These are phyloP conservation scores for Hecatera dysodea DNA, from an alignment of 2,888 invertebrate genomes.

Conservation along the genomic window DNA sequence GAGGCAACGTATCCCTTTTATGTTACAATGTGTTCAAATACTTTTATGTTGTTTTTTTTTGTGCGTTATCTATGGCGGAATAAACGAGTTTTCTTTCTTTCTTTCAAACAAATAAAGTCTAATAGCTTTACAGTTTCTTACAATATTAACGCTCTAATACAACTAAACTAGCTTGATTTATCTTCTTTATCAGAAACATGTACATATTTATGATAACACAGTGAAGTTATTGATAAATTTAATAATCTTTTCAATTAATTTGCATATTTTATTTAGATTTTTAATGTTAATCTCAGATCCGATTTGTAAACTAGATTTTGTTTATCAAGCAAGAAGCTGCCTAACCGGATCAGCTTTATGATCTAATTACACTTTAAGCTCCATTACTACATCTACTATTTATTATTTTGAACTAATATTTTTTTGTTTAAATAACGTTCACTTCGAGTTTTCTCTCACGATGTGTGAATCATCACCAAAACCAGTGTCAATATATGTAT, in stretches of 20 bases:
- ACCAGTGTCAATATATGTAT: constrained; percentile 16
- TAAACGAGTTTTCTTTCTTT: too few species aligned
- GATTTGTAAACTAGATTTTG: constrained; percentile 42
- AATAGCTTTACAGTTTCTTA: background rate
- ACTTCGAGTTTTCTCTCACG: constrained; percentile 37
- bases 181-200: constrained; percentile 6
- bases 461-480: constrained; percentile 34
- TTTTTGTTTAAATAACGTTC: constrained; percentile 49
- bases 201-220: constrained; percentile 5
- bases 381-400: constrained; percentile 36
- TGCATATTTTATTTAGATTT: constrained; percentile 16
- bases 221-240: constrained; percentile 13
- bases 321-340: constrained; percentile 43
- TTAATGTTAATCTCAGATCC: constrained; percentile 10
- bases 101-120: background rate
- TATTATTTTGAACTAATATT: constrained; percentile 27
- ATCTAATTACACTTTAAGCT: constrained; percentile 51
- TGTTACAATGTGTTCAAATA: background rate
- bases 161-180: background rate
- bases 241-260: constrained; percentile 25
- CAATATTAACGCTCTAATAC: background rate
- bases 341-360: constrained; percentile 50
- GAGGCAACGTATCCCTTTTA: background rate
- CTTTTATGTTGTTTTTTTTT: too few species aligned
- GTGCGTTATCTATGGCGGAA: too few species aligned